Base-by-base conservation (phyloP, 2,113 vertebrate species). In the Eleginops maclovinus region DNA sequence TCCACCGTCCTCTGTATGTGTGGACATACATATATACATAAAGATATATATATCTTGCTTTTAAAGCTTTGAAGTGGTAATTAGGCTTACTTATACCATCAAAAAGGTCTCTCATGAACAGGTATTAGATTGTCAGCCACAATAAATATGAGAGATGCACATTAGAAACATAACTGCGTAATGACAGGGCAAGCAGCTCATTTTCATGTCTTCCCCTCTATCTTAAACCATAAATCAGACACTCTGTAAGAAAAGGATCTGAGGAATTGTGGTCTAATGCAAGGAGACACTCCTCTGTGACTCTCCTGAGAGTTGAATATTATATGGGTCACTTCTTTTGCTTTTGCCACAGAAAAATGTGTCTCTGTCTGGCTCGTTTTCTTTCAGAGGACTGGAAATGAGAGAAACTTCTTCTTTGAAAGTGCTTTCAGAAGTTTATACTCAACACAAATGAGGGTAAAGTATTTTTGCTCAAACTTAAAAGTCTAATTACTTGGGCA, bases 301-400 rank as follows among this genome's bases (percentile, higher is more conserved):
- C 49, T 79, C 77, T 56, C 56, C 2, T 22, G 66, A 82, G 62
- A 63, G 31, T 56, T 79, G n/a, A 85, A 85, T 86, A 82, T 84
- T 90, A 87, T 26, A 84, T 83, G 61, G 46, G 58, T 67, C 77
- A 74, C 28, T 77, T 85, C 60, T 41, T 84, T 77, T 67, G 41
- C 59, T 81, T 79, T 81, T 47, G 11, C 47, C 53, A 14, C 15
- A 44, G 44, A 74, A 55, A 74, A 31, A 26, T 50, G 79, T 77
- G 43, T 51, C 36, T 36, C 53, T 21, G n/a, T 70, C 31, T 62
- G 21, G 0, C 9, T 66, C 28, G 56, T 75, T 69, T 75, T 28
- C 17, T 74, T 65, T 69, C 50, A 73, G 28, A 53, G 2, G 8
- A 15, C 3, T 4, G 9, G 47, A 64, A 28, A 51, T 64, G n/a